A percentile compares a stretch with the other conserved stretches of the same genome.
phyloP scores from a whole-genome alignment of 2,888 invertebrate species.

The Drosophila heteroneura region DNA sequence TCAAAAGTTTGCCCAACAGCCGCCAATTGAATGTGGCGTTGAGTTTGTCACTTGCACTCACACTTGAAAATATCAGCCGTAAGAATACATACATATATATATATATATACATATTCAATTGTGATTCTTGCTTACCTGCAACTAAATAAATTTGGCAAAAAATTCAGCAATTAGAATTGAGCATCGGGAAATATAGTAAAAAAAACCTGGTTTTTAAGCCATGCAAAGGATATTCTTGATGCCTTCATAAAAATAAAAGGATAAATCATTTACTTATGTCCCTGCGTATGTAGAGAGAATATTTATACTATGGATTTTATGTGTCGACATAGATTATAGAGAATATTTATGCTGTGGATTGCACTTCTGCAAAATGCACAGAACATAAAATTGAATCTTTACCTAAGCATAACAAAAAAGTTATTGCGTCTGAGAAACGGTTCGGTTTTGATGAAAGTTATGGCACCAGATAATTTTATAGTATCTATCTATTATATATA shows the following conservation, averaged over 20 bases:
- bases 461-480: neutral
- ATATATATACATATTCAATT: conserved; percentile 28
- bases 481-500: neutral
- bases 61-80: conserved; percentile 27
- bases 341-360: neutral
- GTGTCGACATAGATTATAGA: neutral
- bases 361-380: neutral
- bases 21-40: conserved; percentile 59
- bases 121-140: conserved; percentile 60
- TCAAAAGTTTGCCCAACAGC: conserved; percentile 36
- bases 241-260: no score
- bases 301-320: neutral
- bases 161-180: neutral
- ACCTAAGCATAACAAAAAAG: neutral
- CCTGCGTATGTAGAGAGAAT: no score
- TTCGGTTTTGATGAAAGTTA: neutral
- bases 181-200: neutral
- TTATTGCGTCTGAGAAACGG: neutral
- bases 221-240: neutral
- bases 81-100: neutral
- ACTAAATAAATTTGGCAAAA: conserved; percentile 7
- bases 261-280: no score
- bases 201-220: neutral
- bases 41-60: conserved; percentile 59
- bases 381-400: neutral